Evolutionary conservation across 2,888 invertebrate genomes (phyloP), one percentile per base, ranked within the genome.

Genomic region (Poecilobothrus nobilitatus): DNA sequence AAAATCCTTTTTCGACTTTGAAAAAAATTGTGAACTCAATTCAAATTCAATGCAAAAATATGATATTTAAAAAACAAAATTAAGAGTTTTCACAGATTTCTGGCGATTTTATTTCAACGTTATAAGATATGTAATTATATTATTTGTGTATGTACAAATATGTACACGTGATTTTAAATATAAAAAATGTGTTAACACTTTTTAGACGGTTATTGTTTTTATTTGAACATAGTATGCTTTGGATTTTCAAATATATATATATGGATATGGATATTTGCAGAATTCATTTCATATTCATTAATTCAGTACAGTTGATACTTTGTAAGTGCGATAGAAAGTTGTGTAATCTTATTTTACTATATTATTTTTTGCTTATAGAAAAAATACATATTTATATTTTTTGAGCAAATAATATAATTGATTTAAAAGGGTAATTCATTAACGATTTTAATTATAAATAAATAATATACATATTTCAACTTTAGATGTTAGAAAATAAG

Each of bases 101-200:
- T 63, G 63, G 63, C 63, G 63, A 20, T 8, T 63, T 63, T 63
- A 63, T 63, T 63, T 21, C 63, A 63, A 63, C 63, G 63, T 21
- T 63, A 63, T 27, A 27, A 27, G 27, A 63, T 21, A 22, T 63
- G 22, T 63, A 63, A 63, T 63, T 63, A 63, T 63, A 63, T 63
- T 63, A 63, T 63, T 63, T 63, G 63, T 22, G 63, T 63, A 63
- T 63, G 62, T 62, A 62, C 62, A 62, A 62, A n/a, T n/a, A n/a
- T n/a, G n/a, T n/a, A n/a, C n/a, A n/a, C n/a, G n/a, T n/a, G 63
- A 63, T 63, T 63, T 63, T 63, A 63, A 63, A 63, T 63, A 63
- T 63, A 63, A 63, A 63, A 63, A 63, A 63, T 21, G 22, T 21
- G 22, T 21, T 21, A 63, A 63, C 20, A 63, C 2, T 27, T 27